Percentiles rank a stretch among this genome's conserved stretches.
phyloP scores from a whole-genome alignment of 1,140 invertebrate genomes.

The Nephila pilipes region DNA sequence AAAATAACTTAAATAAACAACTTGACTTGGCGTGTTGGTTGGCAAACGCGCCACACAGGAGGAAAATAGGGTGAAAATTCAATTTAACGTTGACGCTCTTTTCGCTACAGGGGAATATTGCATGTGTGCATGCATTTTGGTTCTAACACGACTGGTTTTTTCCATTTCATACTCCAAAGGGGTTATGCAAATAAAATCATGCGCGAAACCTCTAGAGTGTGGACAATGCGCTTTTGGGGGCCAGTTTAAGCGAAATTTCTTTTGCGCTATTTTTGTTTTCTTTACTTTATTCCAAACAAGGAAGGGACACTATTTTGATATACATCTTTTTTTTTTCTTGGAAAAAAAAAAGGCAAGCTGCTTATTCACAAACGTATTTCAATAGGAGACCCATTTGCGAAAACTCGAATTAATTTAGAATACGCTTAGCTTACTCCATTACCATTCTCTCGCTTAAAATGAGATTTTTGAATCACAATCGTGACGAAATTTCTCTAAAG shows the following conservation, averaged over 20 bases:
- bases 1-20: constrained; percentile 73
- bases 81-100: constrained; percentile 72
- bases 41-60: constrained; percentile 40
- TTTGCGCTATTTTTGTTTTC: constrained; percentile 2
- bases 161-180: constrained; percentile 49
- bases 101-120: constrained; percentile 31
- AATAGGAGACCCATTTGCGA: constrained; percentile 46
- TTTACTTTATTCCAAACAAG: not conserved
- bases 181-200: constrained; percentile 73
- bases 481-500: constrained; percentile 28
- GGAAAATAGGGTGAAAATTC: constrained; percentile 66
- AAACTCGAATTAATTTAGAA: constrained; percentile 71
- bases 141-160: constrained; percentile 9
- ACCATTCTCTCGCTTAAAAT: constrained; percentile 29
- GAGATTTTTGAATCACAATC: constrained; percentile 59
- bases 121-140: constrained; percentile 35
- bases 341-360: not conserved
- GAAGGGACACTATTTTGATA: constrained; percentile 42
- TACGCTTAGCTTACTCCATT: constrained; percentile 15
- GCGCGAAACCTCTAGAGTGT: constrained; percentile 50
- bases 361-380: constrained; percentile 2
- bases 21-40: constrained; percentile 62
- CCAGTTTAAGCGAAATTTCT: constrained; percentile 51
- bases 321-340: not conserved
- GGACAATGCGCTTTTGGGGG: constrained; percentile 65